These are phyloP conservation scores for Lithophane semibrunnea DNA, from an alignment of 2,888 invertebrate species.

Conservation along the genomic window DNA sequence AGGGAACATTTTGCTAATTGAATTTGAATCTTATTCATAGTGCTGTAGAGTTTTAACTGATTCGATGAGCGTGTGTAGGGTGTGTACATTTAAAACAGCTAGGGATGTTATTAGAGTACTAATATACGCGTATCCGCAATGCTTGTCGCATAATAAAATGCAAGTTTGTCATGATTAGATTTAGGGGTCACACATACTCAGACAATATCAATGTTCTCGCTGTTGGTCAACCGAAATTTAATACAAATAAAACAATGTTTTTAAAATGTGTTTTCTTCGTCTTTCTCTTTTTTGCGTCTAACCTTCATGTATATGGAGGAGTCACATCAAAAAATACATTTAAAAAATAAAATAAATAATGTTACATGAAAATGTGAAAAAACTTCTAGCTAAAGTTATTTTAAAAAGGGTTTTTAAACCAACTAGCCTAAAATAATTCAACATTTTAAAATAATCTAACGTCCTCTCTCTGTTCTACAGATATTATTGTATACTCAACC, in stretches of 20 bases:
- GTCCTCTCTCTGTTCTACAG: background rate
- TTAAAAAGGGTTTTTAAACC: background rate
- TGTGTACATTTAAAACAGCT: conserved; percentile 16
- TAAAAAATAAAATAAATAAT: background rate
- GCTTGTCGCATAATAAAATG: background rate
- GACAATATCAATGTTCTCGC: background rate
- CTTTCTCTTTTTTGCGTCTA: background rate
- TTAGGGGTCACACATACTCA: background rate
- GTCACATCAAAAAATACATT: background rate
- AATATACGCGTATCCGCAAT: conserved; percentile 14
- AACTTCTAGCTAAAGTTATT: background rate
- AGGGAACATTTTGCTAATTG: conserved; percentile 21
- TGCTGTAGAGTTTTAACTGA: conserved; percentile 9
- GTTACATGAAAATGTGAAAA: background rate
- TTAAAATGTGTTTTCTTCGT: background rate
- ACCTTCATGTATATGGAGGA: background rate
- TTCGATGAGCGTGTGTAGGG: background rate
- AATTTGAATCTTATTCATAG: conserved; percentile 31
- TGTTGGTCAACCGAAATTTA: background rate
- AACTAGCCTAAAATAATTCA: background rate
- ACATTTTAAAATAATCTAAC: background rate
- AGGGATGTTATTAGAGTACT: conserved; percentile 35
- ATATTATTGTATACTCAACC: background rate
- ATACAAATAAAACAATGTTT: background rate
- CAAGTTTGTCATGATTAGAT: background rate